A percentile compares a stretch with the other conserved stretches of the same genome.
Evolutionary conservation across 2,888 invertebrate genomes (phyloP).

Genomic region (Machimus atricapillus): DNA sequence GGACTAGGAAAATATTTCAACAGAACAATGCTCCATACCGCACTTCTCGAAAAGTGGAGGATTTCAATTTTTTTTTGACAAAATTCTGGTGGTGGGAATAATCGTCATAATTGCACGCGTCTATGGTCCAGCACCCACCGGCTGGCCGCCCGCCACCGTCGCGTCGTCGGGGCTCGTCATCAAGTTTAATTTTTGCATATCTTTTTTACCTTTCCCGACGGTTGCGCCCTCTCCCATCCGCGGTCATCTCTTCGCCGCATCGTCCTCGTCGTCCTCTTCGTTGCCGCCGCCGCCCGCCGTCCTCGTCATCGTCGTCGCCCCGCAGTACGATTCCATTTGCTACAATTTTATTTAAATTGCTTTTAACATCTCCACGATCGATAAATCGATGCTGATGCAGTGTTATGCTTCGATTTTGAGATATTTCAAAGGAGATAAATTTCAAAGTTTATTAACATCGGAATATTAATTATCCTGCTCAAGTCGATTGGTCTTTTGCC

Average conservation of each 20-base stretch:
- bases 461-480: constrained; percentile 39
- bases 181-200: background rate
- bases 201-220: too few relatives aligned
- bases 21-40: too few relatives aligned
- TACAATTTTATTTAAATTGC: constrained; percentile 42
- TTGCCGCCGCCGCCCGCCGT: too few relatives aligned
- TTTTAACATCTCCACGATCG: constrained; percentile 41
- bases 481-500: background rate
- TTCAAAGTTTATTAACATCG: constrained; percentile 42
- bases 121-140: background rate
- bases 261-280: too few relatives aligned
- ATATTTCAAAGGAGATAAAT: constrained; percentile 38
- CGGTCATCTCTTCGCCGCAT: background rate
- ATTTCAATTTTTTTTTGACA: too few relatives aligned
- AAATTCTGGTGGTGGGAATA: background rate
- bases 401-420: constrained; percentile 37
- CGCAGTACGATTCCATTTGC: constrained; percentile 33
- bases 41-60: too few relatives aligned
- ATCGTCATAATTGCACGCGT: background rate
- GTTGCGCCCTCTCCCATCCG: background rate
- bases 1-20: too few relatives aligned
- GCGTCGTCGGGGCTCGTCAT: background rate
- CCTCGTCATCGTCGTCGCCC: background rate
- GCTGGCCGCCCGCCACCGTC: too few relatives aligned
- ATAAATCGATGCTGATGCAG: constrained; percentile 39